Evolutionary conservation across 1,140 invertebrate species (phyloP).

Genomic region (Dendrolimus kikuchii): DNA sequence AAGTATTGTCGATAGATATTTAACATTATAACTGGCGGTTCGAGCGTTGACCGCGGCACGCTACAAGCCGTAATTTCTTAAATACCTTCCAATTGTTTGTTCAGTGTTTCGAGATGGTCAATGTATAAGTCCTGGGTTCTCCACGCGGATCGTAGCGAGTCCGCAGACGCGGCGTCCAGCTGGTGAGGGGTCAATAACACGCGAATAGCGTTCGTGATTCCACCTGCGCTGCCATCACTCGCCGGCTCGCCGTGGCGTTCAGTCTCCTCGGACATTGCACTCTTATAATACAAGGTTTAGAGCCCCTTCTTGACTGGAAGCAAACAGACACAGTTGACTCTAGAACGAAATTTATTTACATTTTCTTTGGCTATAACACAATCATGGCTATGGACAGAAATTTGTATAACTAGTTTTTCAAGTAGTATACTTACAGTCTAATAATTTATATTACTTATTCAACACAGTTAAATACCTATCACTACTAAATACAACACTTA

Average conservation of each 20-base stretch:
- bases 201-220: slow-evolving; percentile 48
- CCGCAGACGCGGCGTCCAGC: slow-evolving; percentile 55
- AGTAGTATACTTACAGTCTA: slow-evolving; percentile 7
- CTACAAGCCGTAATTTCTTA: slow-evolving; percentile 68
- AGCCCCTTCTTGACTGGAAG: slow-evolving; percentile 58
- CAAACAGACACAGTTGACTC: slow-evolving; percentile 45
- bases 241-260: slow-evolving; percentile 56
- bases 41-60: slow-evolving; percentile 41
- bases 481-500: too few species aligned
- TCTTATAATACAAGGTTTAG: slow-evolving; percentile 48
- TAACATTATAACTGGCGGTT: slow-evolving; percentile 49
- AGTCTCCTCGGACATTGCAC: slow-evolving; percentile 67
- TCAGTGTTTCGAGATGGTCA: slow-evolving; percentile 69
- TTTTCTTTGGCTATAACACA: slow-evolving; percentile 9
- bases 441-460: too few species aligned
- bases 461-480: too few species aligned
- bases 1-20: slow-evolving; percentile 67
- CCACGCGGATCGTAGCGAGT: slow-evolving; percentile 64
- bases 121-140: slow-evolving; percentile 69
- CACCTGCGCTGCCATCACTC: slow-evolving; percentile 45
- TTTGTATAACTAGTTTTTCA: slow-evolving; percentile 29
- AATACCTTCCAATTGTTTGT: slow-evolving; percentile 72
- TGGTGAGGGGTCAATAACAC: slow-evolving; percentile 65
- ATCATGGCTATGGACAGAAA: slow-evolving; percentile 45
- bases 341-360: slow-evolving; percentile 33